Conservation (phyloP, 2,888 invertebrate species). For the Leucophenga maculata region DNA sequence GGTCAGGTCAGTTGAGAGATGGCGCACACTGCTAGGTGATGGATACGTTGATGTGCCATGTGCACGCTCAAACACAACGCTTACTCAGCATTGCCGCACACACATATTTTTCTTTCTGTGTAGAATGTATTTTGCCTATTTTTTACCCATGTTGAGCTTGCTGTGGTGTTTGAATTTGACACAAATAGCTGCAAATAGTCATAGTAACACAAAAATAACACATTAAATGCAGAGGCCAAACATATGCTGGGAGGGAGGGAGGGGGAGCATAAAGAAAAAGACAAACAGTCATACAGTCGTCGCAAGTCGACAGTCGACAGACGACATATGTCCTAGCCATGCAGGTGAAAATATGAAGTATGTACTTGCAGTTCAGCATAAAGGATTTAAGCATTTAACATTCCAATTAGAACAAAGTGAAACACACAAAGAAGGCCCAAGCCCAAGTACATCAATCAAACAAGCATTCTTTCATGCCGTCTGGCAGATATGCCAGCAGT, state of each 20-base stretch:
- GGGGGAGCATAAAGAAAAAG: not conserved
- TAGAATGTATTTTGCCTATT: conserved; percentile 30
- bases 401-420: conserved; percentile 1
- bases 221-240: conserved; percentile 7
- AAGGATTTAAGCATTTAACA: conserved; percentile 5
- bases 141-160: conserved; percentile 16
- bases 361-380: not conserved
- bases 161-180: conserved; percentile 39
- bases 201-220: conserved; percentile 50
- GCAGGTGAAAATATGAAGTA: too few species aligned
- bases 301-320: not conserved
- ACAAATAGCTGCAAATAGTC: conserved; percentile 59
- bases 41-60: conserved; percentile 1
- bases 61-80: conserved; percentile 18
- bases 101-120: not conserved
- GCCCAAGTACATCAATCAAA: conserved; percentile 29
- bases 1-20: too few species aligned
- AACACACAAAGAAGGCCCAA: not conserved
- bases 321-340: not conserved
- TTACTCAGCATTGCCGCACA: not conserved
- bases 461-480: too few species aligned
- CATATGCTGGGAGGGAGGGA: not conserved
- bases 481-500: too few species aligned
- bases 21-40: not conserved
- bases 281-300: not conserved